Conservation (phyloP, 2,797 vertebrate genomes). For the Centropyge bicolor region DNA sequence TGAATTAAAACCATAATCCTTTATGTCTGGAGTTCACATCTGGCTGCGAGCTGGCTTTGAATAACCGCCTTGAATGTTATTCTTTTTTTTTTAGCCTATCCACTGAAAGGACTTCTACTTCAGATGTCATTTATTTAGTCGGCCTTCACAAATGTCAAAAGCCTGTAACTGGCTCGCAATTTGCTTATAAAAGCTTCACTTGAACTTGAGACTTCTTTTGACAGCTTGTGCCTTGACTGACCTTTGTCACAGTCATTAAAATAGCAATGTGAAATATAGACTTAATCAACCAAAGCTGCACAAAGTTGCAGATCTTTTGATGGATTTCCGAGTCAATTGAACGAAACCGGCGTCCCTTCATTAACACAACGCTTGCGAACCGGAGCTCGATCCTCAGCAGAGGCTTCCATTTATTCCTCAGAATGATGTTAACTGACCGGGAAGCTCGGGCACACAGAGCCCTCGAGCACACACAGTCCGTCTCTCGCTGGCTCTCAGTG, state of each 20-base stretch:
- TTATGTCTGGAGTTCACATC: neutral
- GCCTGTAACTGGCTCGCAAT: neutral
- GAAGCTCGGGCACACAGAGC: constrained; percentile 51
- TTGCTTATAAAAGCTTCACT: neutral
- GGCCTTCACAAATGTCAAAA: neutral
- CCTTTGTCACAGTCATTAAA: neutral
- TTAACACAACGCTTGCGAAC: neutral
- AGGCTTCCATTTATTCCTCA: constrained; percentile 43
- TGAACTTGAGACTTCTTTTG: neutral
- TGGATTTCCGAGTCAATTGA: neutral
- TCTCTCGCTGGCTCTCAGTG: constrained; percentile 59
- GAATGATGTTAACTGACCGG: constrained; percentile 61
- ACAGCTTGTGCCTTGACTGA: neutral
- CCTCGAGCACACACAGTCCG: constrained; percentile 52
- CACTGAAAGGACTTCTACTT: neutral
- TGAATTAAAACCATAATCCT: neutral
- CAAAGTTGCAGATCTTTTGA: too few species aligned
- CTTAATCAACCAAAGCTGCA: neutral
- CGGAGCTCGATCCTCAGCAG: constrained; percentile 41
- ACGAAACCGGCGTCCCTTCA: neutral
- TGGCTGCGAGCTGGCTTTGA: neutral
- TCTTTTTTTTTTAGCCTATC: too few species aligned
- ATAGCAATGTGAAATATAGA: neutral
- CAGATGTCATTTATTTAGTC: neutral
- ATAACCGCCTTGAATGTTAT: neutral